phyloP scores from a whole-genome alignment of 2,888 invertebrate species.

The Gastracanthus pulcherrimus region DNA sequence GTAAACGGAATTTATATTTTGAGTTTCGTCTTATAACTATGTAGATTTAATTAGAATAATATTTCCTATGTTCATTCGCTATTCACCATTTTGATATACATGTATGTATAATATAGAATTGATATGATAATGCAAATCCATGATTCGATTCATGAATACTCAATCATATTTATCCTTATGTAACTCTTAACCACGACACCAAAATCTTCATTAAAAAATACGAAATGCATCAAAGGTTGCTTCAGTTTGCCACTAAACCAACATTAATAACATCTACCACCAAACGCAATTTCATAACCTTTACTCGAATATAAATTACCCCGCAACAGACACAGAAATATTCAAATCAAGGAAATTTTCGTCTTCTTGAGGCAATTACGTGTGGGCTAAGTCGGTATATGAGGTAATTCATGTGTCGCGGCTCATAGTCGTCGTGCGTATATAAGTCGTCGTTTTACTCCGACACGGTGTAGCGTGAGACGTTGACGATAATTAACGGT shows the following conservation, averaged over 20 bases:
- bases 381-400: neutral
- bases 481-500: slow-evolving; percentile 33
- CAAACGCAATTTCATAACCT: neutral
- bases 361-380: slow-evolving; percentile 29
- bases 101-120: too few relatives aligned
- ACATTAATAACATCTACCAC: neutral
- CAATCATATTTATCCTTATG: neutral
- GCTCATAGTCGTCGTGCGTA: neutral
- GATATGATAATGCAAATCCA: too few relatives aligned
- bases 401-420: slow-evolving; percentile 34
- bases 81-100: too few relatives aligned
- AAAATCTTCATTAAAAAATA: neutral
- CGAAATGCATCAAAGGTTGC: neutral
- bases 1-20: too few relatives aligned
- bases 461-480: neutral
- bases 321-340: neutral
- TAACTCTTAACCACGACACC: neutral
- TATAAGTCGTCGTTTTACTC: neutral
- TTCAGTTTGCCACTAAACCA: neutral
- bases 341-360: slow-evolving; percentile 26
- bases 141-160: neutral
- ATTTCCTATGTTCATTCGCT: too few relatives aligned
- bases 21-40: too few relatives aligned
- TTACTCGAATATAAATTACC: neutral
- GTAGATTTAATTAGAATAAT: too few relatives aligned